Evolutionary conservation across 2,113 vertebrate genomes (phyloP).

Genomic region (Myxocyprinus asiaticus): DNA sequence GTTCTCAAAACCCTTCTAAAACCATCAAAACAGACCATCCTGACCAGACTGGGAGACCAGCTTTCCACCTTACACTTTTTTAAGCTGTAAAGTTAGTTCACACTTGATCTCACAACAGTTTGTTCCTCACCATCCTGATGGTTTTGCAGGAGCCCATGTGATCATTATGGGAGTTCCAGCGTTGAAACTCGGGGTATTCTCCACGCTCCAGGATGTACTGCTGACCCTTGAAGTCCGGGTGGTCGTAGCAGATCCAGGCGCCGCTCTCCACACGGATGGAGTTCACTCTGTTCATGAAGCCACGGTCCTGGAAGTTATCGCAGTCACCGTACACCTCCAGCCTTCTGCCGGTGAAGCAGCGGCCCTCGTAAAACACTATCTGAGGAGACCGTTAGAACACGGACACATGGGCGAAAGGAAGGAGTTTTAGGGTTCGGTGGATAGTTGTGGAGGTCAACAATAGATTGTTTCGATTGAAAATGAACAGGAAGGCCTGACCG

Average conservation of each 20-base stretch:
- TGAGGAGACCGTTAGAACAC: slow-evolving; percentile 47
- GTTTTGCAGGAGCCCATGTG: slow-evolving; percentile 92
- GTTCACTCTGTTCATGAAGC: slow-evolving; percentile 89
- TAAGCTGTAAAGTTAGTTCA: no score
- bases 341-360: slow-evolving; percentile 85
- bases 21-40: no score
- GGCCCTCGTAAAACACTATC: slow-evolving; percentile 89
- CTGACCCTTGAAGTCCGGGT: slow-evolving; percentile 86
- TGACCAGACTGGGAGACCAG: no score
- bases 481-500: no score
- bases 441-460: no score
- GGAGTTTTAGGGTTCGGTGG: no score
- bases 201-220: slow-evolving; percentile 89
- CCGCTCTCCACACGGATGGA: slow-evolving; percentile 87
- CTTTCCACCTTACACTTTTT: no score
- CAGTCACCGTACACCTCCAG: slow-evolving; percentile 87
- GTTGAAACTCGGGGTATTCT: slow-evolving; percentile 85
- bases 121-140: slow-evolving; percentile 80
- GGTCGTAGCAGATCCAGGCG: slow-evolving; percentile 88
- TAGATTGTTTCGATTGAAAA: no score
- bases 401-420: no score
- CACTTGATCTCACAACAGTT: background rate
- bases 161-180: slow-evolving; percentile 88
- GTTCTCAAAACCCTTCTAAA: no score
- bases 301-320: slow-evolving; percentile 88